Evolutionary conservation across 2,888 invertebrate species (phyloP), one percentile per base, ranked within the genome.

Genomic region (Phortica okadai): DNA sequence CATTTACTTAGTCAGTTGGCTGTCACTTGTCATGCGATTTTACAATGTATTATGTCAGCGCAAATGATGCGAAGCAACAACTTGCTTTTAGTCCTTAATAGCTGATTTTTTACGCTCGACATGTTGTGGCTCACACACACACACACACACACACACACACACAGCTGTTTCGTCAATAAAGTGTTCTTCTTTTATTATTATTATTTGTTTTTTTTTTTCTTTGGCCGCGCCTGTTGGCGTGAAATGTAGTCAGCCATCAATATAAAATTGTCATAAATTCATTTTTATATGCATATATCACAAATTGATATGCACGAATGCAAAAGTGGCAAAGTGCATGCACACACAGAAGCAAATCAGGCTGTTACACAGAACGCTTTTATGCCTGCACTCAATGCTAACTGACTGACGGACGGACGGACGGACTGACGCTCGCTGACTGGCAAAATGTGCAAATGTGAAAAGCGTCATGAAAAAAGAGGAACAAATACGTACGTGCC

Each of bases 231-330:
- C 10, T 50, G 14, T 8, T 14, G 50, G 8, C 8, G 50, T 50
- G 50, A 11, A 50, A 25, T 11, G 10, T 10, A 7, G 82, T 70
- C 85, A 82, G 84, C 75, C 84, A 82, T 87, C 87, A 85, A 87
- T 87, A 86, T 83, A 84, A 87, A 89, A 89, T 82, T 85, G 89
- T 87, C 88, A 90, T 89, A 88, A 87, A 88, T 87, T 84, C 75
- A 82, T 82, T 82, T 83, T 79, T 81, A 82, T 77, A 80, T 80
- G 73, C 74, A 75, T 74, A 41, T 69, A 76, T 64, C 58, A 75
- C 76, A 78, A 79, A 82, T 80, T 84, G 83, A 82, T 86, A 81
- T 82, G 82, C 87, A 81, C 81, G 81, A 83, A 80, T 82, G 82
- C 82, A 79, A 76, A 88, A 62, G 86, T 87, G 88, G 74, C 84